A percentile compares a stretch with the other conserved stretches of the same genome.
These are phyloP conservation scores for Cololabis saira DNA, from an alignment of 2,113 vertebrate genomes.

Conservation along the genomic window DNA sequence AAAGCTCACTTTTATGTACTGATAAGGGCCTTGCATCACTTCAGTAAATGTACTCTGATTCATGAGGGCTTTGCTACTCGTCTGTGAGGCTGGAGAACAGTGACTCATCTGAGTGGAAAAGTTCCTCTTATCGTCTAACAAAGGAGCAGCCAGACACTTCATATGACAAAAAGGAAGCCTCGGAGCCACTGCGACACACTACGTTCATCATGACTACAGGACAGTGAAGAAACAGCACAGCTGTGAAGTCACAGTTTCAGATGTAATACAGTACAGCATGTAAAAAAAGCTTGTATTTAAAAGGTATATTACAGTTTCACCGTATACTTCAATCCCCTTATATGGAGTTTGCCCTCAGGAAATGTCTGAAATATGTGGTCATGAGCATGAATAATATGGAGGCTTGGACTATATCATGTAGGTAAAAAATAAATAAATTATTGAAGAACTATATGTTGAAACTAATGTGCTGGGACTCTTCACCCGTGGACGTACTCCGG, in stretches of 20 bases:
- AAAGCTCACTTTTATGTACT: background rate
- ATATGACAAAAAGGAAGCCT: constrained; percentile 21
- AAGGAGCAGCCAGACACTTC: constrained; percentile 31
- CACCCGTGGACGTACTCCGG: no score
- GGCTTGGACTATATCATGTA: no score
- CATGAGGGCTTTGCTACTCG: constrained; percentile 2
- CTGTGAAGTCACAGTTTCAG: no score
- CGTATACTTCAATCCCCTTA: no score
- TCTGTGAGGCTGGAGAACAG: background rate
- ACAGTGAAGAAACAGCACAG: no score
- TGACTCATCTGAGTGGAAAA: constrained; percentile 65
- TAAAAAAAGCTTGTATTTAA: no score
- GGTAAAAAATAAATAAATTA: no score
- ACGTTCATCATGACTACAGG: no score
- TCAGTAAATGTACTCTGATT: constrained; percentile 6
- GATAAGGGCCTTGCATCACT: constrained; percentile 20
- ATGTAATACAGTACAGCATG: no score
- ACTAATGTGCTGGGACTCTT: no score
- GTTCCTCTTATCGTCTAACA: constrained; percentile 40
- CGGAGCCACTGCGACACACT: background rate
- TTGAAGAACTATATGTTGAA: constrained; percentile 27
- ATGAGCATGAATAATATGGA: background rate
- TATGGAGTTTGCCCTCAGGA: background rate
- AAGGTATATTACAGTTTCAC: no score
- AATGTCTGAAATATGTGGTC: background rate